Evolutionary conservation across 92 coral and sea anemone species (phyloP), one percentile per base, ranked within the genome.

Genomic region (Paragorgia papillata): DNA sequence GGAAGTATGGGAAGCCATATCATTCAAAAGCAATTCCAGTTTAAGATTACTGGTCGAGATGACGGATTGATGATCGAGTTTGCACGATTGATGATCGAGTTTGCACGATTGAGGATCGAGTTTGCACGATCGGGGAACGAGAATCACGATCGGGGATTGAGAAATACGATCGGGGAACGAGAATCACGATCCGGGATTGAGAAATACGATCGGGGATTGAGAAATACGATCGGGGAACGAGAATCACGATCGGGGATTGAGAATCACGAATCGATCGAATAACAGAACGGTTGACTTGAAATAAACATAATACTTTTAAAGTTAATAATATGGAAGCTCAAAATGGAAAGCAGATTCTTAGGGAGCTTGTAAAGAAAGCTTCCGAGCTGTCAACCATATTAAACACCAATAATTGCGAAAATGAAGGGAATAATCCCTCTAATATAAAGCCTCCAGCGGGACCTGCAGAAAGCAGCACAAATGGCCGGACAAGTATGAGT

Each of bases 341-440:
- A 25, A 33, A 19, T 31, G 33, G 50, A 17, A 37, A 30, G 75
- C 25, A 41, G 73, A 19, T 33, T 29, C 25, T 81, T 8, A 31
- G 40, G 62, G 74, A 81, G 34, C 54, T 81, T 9, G 59, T 73
- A 15, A 54, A 66, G 33, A 81, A 81, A 55, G 84, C 63, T 24
- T 55, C 67, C 18, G 85, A 81, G 50, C 79, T 81, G 7, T 81
- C 85, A 2, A 37, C 80, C n/a, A n/a, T 81, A 25, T 68, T 81
- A 25, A 69, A 35, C 74, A 76, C 30, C 1, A 71, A 57, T 8
- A 25, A 13, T 53, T 34, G 19, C 24, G 31, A 1, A 12, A 31
- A 25, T 1, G 9, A 34, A 62, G 39, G 0, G 19, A 39, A 55
- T 37, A n/a, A 32, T 69, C 1, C 40, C 39, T 56, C 57, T 0